phyloP scores from a whole-genome alignment of 2,888 invertebrate species.

The Steinernema scapterisci region DNA sequence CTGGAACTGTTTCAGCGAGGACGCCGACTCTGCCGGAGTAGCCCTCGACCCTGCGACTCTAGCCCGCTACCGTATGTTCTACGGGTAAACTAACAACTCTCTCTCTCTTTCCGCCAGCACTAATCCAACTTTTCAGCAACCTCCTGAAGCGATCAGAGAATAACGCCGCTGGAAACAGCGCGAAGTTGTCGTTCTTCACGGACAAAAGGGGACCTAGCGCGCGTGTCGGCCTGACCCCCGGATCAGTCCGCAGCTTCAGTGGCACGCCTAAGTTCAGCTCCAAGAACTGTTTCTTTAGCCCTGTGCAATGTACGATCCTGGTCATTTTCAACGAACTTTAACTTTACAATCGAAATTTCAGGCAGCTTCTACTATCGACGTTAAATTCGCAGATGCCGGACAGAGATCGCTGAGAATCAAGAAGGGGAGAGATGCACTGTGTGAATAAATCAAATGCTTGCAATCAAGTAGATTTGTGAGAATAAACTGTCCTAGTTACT shows the following conservation, averaged over 20 bases:
- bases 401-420: not conserved
- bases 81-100: not conserved
- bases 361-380: not conserved
- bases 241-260: constrained; percentile 20
- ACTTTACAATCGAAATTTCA: no score
- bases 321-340: no score
- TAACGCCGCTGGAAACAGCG: not conserved
- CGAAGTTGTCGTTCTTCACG: not conserved
- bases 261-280: constrained; percentile 14
- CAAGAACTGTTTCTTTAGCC: constrained; percentile 50
- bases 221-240: not conserved
- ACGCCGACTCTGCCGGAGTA: not conserved
- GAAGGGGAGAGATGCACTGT: not conserved
- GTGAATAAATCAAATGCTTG: no score
- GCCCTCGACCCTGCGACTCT: constrained; percentile 19
- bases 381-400: not conserved
- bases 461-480: not conserved
- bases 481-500: not conserved
- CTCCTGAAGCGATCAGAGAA: not conserved
- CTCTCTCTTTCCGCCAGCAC: not conserved
- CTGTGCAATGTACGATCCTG: constrained; percentile 47
- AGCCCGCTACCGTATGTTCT: constrained; percentile 28
- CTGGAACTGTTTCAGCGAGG: not conserved
- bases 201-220: not conserved
- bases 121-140: not conserved